phyloP scores from a whole-genome alignment of 2,113 vertebrate genomes.

The Catagonus wagneri region DNA sequence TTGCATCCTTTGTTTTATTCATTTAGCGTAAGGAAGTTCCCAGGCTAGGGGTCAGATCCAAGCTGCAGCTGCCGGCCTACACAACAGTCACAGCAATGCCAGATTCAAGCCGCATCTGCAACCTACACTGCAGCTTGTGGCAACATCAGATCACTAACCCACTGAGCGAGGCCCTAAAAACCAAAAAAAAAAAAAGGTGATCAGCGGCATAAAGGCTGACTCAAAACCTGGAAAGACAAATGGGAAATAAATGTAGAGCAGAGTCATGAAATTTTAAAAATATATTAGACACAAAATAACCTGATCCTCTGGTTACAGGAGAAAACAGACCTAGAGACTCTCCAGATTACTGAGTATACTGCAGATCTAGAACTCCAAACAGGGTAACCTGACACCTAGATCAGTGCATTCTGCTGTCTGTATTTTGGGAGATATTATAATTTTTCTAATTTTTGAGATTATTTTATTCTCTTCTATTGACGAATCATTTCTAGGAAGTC shows the following conservation, averaged over 20 bases:
- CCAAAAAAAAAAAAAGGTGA: neutral
- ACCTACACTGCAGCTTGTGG: no score
- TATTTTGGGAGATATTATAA: neutral
- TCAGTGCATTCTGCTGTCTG: neutral
- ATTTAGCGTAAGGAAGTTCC: no score
- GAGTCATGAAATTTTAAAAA: conserved; percentile 23
- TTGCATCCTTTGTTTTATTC: conserved; percentile 33
- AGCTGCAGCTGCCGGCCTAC: no score
- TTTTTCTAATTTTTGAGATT: conserved; percentile 45
- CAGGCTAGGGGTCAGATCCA: no score
- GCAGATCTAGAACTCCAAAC: neutral
- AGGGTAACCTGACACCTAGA: neutral
- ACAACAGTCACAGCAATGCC: no score
- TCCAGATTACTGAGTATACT: neutral
- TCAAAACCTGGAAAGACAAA: conserved; percentile 4
- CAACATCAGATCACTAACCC: no score
- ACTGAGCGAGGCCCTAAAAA: no score
- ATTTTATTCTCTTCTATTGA: conserved; percentile 1
- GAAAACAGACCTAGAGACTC: neutral
- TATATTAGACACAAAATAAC: neutral
- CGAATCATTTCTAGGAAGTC: neutral
- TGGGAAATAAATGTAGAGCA: conserved; percentile 20
- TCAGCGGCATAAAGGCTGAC: neutral
- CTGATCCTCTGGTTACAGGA: neutral
- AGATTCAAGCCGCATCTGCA: no score